A percentile compares a stretch with the other conserved stretches of the same genome.
Conservation (phyloP, 2,888 invertebrate genomes). For the Spodoptera picta region DNA sequence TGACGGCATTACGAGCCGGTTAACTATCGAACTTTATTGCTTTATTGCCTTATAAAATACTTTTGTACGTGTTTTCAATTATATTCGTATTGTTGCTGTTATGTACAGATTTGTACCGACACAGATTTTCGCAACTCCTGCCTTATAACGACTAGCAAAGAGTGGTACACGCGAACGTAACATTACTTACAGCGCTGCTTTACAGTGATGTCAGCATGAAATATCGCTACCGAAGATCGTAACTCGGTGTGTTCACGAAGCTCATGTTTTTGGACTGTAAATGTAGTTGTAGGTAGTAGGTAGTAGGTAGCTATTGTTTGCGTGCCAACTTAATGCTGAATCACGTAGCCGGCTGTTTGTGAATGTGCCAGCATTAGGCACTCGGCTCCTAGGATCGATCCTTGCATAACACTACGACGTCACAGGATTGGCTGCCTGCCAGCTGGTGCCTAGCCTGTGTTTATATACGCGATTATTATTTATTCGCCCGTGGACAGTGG, state of each 20-base stretch:
- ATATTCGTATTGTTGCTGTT: slow-evolving; percentile 21
- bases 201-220: slow-evolving; percentile 46
- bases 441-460: slow-evolving; percentile 55
- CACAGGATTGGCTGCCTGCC: slow-evolving; percentile 66
- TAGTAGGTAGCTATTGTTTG: slow-evolving; percentile 42
- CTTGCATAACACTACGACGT: slow-evolving; percentile 60
- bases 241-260: slow-evolving; percentile 51
- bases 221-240: slow-evolving; percentile 9
- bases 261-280: slow-evolving; percentile 24
- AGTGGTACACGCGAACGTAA: slow-evolving; percentile 64
- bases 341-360: slow-evolving; percentile 47
- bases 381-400: slow-evolving; percentile 60
- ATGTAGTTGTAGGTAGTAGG: slow-evolving; percentile 26
- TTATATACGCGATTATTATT: slow-evolving; percentile 48
- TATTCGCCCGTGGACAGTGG: slow-evolving; percentile 6
- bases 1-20: slow-evolving; percentile 17
- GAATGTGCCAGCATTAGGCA: slow-evolving; percentile 51
- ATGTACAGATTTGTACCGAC: slow-evolving; percentile 43
- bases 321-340: slow-evolving; percentile 43
- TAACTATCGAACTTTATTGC: slow-evolving; percentile 29
- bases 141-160: slow-evolving; percentile 61
- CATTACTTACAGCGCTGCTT: slow-evolving; percentile 59
- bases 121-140: slow-evolving; percentile 56
- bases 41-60: slow-evolving; percentile 32
- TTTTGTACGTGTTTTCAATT: slow-evolving; percentile 35